Percentiles rank a stretch among this genome's conserved stretches.
Evolutionary conservation across 2,113 vertebrate species (phyloP).

Genomic region (Cichladusa arquata): DNA sequence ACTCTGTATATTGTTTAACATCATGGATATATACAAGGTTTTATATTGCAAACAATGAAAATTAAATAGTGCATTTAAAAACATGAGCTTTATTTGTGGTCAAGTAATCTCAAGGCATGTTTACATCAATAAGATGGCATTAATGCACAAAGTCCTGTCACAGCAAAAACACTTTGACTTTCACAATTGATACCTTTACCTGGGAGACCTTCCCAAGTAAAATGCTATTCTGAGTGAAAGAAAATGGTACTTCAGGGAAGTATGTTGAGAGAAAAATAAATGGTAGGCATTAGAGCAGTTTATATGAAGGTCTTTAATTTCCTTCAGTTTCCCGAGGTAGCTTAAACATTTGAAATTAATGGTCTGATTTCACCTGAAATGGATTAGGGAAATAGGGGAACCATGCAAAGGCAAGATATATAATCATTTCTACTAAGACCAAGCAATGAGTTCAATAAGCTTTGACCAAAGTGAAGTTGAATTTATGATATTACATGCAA

Average conservation of each 20-base stretch:
- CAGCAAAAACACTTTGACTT: neutral
- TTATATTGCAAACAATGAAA: neutral
- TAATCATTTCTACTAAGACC: neutral
- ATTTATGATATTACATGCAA: neutral
- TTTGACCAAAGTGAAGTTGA: neutral
- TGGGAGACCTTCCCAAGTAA: neutral
- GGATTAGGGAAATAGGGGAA: neutral
- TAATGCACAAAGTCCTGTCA: neutral
- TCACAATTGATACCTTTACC: neutral
- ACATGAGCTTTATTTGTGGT: neutral
- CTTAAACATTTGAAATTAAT: neutral
- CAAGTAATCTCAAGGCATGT: neutral
- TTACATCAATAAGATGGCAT: neutral
- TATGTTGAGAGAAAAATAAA: neutral
- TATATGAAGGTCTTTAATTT: neutral
- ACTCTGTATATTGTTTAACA: neutral
- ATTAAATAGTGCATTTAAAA: neutral
- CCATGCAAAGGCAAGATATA: neutral
- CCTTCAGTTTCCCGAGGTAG: neutral
- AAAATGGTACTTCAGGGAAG: neutral
- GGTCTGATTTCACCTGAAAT: neutral
- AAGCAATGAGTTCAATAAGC: neutral
- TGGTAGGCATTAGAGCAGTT: neutral
- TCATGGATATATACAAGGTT: neutral
- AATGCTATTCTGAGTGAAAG: neutral